phyloP scores from a whole-genome alignment of 2,888 invertebrate species.

The Zaprionus bogoriensis region DNA sequence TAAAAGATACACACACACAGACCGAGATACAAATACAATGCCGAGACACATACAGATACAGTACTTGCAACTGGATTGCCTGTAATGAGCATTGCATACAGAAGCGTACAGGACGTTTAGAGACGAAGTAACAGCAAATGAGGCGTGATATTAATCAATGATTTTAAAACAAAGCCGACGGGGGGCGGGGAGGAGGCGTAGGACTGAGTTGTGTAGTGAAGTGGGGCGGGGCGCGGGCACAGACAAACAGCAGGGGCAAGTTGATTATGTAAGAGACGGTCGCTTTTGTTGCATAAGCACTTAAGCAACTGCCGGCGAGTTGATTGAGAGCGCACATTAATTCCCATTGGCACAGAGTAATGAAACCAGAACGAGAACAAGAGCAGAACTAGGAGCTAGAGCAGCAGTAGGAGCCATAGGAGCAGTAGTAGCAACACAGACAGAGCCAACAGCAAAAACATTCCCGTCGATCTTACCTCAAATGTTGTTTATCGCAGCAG shows the following conservation, averaged over 20 bases:
- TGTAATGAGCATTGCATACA: slow-evolving; percentile 28
- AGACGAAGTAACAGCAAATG: slow-evolving; percentile 34
- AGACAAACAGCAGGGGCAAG: slow-evolving; percentile 4
- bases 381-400: too few species aligned
- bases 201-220: too few species aligned
- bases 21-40: slow-evolving; percentile 20
- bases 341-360: background rate
- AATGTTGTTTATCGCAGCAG: too few species aligned
- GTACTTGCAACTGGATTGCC: background rate
- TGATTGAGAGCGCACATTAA: background rate
- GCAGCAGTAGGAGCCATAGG: too few species aligned
- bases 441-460: too few species aligned
- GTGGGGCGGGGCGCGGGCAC: background rate
- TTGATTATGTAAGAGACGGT: slow-evolving; percentile 7
- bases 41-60: background rate
- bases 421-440: too few species aligned
- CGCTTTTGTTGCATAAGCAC: slow-evolving; percentile 2
- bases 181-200: background rate
- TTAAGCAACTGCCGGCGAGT: background rate
- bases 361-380: too few species aligned
- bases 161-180: slow-evolving; percentile 35
- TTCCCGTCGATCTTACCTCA: too few species aligned
- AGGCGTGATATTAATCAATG: slow-evolving; percentile 52
- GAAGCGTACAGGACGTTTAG: slow-evolving; percentile 2
- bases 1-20: background rate